A percentile compares a stretch with the other conserved stretches of the same genome.
Evolutionary conservation across 2,797 vertebrate genomes (phyloP).

Genomic region (Phataginus tetradactyla): DNA sequence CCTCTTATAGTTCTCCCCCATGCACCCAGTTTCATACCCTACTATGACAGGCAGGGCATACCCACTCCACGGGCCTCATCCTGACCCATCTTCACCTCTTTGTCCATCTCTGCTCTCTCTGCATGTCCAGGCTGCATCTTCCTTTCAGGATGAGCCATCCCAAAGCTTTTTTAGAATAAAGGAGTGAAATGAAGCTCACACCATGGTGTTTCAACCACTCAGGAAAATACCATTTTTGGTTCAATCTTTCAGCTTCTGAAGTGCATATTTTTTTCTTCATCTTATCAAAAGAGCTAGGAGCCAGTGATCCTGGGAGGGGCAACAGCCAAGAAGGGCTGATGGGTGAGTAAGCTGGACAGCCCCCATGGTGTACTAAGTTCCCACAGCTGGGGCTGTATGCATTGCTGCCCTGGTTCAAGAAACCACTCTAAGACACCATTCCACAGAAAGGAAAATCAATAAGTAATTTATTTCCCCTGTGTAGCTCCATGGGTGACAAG

Average conservation of each 20-base stretch:
- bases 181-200: neutral
- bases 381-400: conserved; percentile 8
- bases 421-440: conserved; percentile 47
- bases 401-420: conserved; percentile 65
- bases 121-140: neutral
- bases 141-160: neutral
- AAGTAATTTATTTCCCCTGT: conserved; percentile 82
- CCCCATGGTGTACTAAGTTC: neutral
- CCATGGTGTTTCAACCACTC: neutral
- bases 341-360: conserved; percentile 25
- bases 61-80: accelerated
- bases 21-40: neutral
- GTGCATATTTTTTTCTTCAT: neutral
- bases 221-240: neutral
- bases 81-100: too few species aligned
- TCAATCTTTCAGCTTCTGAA: neutral
- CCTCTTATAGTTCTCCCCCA: neutral
- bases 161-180: neutral
- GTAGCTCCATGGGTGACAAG: conserved; percentile 64
- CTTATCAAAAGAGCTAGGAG: neutral
- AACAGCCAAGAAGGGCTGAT: conserved; percentile 9
- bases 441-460: conserved; percentile 81
- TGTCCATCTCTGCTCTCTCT: neutral
- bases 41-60: accelerated
- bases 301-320: neutral